phyloP scores from a whole-genome alignment of 2,888 invertebrate genomes.

The Drosophila vallismaia region DNA sequence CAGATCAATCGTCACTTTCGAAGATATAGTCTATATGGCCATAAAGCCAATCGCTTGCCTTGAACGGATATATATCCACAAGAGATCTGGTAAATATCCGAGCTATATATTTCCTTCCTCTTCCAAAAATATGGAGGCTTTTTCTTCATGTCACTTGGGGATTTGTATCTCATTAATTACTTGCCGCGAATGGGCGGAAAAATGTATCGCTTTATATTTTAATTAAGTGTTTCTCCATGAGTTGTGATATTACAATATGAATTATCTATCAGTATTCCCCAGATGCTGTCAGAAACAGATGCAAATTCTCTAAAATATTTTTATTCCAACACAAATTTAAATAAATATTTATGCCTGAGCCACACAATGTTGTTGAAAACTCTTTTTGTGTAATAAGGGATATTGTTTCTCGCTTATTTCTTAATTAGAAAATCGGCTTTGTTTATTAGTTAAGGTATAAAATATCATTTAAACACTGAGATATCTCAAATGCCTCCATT shows the following conservation, averaged over 20 bases:
- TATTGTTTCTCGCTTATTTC: no score
- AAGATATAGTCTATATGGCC: conserved; percentile 16
- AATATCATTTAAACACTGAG: not conserved
- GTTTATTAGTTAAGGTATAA: not conserved
- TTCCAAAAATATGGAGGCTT: conserved; percentile 34
- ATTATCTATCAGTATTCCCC: conserved; percentile 31
- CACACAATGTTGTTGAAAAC: no score
- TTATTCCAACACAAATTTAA: conserved; percentile 51
- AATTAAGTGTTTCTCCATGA: conserved; percentile 26
- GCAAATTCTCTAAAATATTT: conserved; percentile 32
- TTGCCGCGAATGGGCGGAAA: no score
- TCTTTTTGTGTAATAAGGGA: no score
- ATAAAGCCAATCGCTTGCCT: conserved; percentile 38
- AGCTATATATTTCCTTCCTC: conserved; percentile 9
- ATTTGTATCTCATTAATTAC: conserved; percentile 42
- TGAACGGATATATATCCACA: conserved; percentile 30
- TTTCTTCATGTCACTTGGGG: conserved; percentile 36
- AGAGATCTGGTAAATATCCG: conserved; percentile 6
- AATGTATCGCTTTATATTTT: conserved; percentile 8
- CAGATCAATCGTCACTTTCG: conserved; percentile 70
- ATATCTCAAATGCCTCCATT: not conserved
- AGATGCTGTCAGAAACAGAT: conserved; percentile 9
- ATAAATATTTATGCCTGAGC: conserved; percentile 49
- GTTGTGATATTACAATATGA: conserved; percentile 14
- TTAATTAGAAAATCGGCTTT: conserved; percentile 1